Conservation (phyloP, 2,113 vertebrate genomes). For the Mionectes macconnelli region DNA sequence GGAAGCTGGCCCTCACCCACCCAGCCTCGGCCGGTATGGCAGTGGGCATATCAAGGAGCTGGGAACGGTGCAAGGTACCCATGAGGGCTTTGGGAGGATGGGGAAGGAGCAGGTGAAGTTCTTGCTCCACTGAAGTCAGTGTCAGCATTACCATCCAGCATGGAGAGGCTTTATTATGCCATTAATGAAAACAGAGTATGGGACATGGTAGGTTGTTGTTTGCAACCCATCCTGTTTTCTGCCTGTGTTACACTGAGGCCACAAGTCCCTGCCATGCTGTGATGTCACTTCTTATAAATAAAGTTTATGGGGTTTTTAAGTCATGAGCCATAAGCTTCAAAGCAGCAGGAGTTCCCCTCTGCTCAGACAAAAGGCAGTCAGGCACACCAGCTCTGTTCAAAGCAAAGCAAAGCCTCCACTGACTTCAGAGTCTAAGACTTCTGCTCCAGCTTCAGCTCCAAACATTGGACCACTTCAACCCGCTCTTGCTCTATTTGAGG, state of each 20-base stretch:
- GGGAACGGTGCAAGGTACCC: not conserved
- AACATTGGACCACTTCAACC: not conserved
- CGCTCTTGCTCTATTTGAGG: not conserved
- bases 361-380: not conserved
- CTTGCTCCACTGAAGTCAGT: not conserved
- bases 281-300: not conserved
- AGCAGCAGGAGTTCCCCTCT: not conserved
- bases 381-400: not conserved
- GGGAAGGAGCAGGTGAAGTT: not conserved
- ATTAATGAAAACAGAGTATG: not conserved
- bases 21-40: accelerated
- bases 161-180: not conserved
- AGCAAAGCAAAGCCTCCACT: not conserved
- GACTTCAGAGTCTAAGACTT: not conserved
- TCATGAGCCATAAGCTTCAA: not conserved
- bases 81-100: not conserved
- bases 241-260: not conserved
- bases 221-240: not conserved
- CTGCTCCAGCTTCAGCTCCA: not conserved
- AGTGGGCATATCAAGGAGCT: accelerated
- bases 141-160: not conserved
- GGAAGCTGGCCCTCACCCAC: not conserved
- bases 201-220: not conserved
- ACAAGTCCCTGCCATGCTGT: not conserved
- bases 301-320: not conserved